These are phyloP conservation scores for Beaufortia kweichowensis DNA, from an alignment of 2,113 vertebrate genomes.

Conservation along the genomic window DNA sequence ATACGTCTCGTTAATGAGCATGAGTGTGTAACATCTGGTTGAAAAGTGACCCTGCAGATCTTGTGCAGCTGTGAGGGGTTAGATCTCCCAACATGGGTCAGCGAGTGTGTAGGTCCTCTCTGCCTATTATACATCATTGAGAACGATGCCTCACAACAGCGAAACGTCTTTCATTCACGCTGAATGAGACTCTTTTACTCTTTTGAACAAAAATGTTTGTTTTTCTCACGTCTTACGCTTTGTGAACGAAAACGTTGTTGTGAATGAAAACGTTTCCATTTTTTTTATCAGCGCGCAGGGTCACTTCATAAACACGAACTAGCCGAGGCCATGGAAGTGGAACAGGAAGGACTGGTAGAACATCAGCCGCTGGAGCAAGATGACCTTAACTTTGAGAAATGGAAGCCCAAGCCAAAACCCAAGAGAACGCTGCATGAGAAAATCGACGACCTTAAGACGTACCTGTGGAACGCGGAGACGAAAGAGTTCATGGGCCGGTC, in stretches of 20 bases:
- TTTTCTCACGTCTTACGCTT: not conserved
- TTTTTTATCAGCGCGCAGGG: slow-evolving; percentile 69
- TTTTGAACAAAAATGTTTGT: not conserved
- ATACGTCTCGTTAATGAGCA: slow-evolving; percentile 57
- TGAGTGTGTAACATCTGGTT: slow-evolving; percentile 73
- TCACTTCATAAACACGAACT: slow-evolving; percentile 75
- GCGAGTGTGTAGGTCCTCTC: slow-evolving; percentile 60
- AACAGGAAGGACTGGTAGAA: slow-evolving; percentile 78
- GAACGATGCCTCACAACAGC: not conserved
- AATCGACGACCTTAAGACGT: slow-evolving; percentile 80
- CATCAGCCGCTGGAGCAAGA: slow-evolving; percentile 79
- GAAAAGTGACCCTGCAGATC: slow-evolving; percentile 67
- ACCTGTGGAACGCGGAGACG: slow-evolving; percentile 93
- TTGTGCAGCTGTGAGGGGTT: slow-evolving; percentile 74
- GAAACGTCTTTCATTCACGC: slow-evolving; percentile 15
- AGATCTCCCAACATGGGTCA: slow-evolving; percentile 69
- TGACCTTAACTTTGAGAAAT: slow-evolving; percentile 76
- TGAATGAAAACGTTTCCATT: slow-evolving; percentile 23
- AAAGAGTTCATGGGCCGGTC: slow-evolving; percentile 91
- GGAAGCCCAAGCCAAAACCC: slow-evolving; percentile 76
- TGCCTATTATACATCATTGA: slow-evolving; percentile 25
- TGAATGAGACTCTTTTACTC: not conserved
- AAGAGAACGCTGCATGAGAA: slow-evolving; percentile 80
- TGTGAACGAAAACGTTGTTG: not conserved
- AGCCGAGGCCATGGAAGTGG: slow-evolving; percentile 78